phyloP scores from a whole-genome alignment of 2,888 invertebrate genomes.

The Caenorhabditis auriculariae region DNA sequence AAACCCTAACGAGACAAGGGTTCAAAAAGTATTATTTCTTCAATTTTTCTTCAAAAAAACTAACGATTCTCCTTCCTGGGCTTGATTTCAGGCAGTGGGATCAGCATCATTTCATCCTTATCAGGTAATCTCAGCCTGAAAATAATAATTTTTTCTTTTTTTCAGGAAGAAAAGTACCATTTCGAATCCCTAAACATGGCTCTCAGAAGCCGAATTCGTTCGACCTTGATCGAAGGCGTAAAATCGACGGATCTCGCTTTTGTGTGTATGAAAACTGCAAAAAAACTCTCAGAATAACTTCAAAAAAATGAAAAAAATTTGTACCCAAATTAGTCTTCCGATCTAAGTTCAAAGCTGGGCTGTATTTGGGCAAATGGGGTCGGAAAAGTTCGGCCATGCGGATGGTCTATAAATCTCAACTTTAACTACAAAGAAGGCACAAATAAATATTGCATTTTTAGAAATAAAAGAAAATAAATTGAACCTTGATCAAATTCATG shows the following conservation, averaged over 20 bases:
- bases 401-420: conserved; percentile 9
- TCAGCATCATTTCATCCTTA: conserved; percentile 7
- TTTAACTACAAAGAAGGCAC: too few relatives aligned
- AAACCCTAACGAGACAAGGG: too few relatives aligned
- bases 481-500: conserved; percentile 66
- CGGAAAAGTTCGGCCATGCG: conserved; percentile 29
- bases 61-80: conserved; percentile 12
- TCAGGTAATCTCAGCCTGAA: conserved; percentile 18
- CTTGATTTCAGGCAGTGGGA: conserved; percentile 26
- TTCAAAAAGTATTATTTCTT: too few relatives aligned
- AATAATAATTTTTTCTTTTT: background rate
- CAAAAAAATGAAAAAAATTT: conserved; percentile 5
- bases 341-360: conserved; percentile 17
- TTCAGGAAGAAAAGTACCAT: conserved; percentile 2
- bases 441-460: conserved; percentile 1
- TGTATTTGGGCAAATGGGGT: conserved; percentile 9
- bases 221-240: conserved; percentile 12
- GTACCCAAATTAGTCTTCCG: conserved; percentile 39
- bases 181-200: conserved; percentile 18
- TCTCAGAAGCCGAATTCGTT: conserved; percentile 26
- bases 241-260: conserved; percentile 41
- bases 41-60: too few relatives aligned
- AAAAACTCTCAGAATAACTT: background rate
- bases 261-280: conserved; percentile 49
- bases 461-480: background rate